Base-by-base conservation (phyloP, 2,888 invertebrate genomes). In the Hipparchia semele region DNA sequence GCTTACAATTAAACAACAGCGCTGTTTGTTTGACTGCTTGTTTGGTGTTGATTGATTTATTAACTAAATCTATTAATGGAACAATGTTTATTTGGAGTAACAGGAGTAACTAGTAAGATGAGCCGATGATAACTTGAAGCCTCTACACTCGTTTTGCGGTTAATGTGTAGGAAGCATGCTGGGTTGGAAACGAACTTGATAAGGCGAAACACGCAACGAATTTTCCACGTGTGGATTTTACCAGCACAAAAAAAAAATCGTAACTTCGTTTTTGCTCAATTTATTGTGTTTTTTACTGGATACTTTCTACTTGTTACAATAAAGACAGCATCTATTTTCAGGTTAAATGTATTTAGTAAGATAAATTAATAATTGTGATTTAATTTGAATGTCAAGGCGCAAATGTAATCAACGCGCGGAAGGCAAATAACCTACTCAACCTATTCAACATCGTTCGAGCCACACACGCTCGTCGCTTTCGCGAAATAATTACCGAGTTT, bases 351-450 rank as follows among this genome's bases (percentile, higher is more conserved):
- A 2, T 60, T 60, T 45, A 6, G 12, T 6, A 12, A 45, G 39
- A 39, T 39, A 45, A 60, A 59, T 23, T 2, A 13, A 49, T 4
- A 59, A 2, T 60, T 60, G 39, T 59, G 59, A 39, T 39, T 59
- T 33, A 9, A 59, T 33, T 59, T 33, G 33, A 39, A 23, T 53
- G 65, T 53, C 65, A 12, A 33, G 33, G 65, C 51, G 51, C 23
- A 53, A 65, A 65, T 13, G 53, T 53, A 65, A 65, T 65, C 10
- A 65, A 33, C 65, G 51, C 65, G 23, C 51, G 51, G 65, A 65
- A 53, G 33, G 65, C 65, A 53, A 62, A 49, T n/a, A 62, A 49
- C 62, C 45, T 45, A 46, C 39, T 39, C 6, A 46, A 61, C 61
- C 62, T 62, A 65, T 65, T 53, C 53, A 65, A 65, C 65, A 33